Evolutionary conservation across 2,797 vertebrate species (phyloP).

Genomic region (Synanceia verrucosa): DNA sequence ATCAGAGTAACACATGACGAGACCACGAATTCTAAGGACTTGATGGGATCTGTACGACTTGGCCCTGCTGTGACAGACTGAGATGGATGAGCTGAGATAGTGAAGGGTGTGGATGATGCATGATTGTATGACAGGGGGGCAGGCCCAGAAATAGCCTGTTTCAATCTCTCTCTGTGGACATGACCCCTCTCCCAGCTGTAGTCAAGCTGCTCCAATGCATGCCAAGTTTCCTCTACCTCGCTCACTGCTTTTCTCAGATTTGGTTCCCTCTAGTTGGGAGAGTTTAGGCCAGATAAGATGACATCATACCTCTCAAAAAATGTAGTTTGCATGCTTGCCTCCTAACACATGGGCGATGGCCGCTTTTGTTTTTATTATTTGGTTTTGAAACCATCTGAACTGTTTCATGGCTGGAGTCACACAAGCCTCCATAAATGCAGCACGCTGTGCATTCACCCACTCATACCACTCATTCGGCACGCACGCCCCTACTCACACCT

Average conservation of each 20-base stretch:
- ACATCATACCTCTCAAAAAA: slow-evolving; percentile 56
- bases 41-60: slow-evolving; percentile 43
- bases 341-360: neutral
- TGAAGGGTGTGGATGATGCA: slow-evolving; percentile 78
- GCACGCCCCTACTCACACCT: slow-evolving; percentile 51
- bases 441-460: slow-evolving; percentile 47
- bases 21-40: slow-evolving; percentile 54
- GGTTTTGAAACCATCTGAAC: slow-evolving; percentile 27
- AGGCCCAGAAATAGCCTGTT: slow-evolving; percentile 78
- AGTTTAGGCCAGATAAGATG: slow-evolving; percentile 57
- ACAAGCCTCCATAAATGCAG: slow-evolving; percentile 30
- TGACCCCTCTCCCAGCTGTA: slow-evolving; percentile 80
- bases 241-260: slow-evolving; percentile 58
- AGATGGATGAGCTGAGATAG: slow-evolving; percentile 74
- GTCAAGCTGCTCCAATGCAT: slow-evolving; percentile 62
- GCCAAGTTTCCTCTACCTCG: slow-evolving; percentile 74
- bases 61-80: slow-evolving; percentile 44
- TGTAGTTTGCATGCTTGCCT: slow-evolving; percentile 33
- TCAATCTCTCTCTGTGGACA: slow-evolving; percentile 78
- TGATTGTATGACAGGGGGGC: slow-evolving; percentile 73
- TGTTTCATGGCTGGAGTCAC: slow-evolving; percentile 28
- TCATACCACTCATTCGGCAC: slow-evolving; percentile 31
- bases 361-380: slow-evolving; percentile 30
- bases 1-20: slow-evolving; percentile 44
- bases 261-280: slow-evolving; percentile 53